Evolutionary conservation across 2,888 invertebrate species (phyloP), one percentile per base, ranked within the genome.

Genomic region (Chrysolina americana): DNA sequence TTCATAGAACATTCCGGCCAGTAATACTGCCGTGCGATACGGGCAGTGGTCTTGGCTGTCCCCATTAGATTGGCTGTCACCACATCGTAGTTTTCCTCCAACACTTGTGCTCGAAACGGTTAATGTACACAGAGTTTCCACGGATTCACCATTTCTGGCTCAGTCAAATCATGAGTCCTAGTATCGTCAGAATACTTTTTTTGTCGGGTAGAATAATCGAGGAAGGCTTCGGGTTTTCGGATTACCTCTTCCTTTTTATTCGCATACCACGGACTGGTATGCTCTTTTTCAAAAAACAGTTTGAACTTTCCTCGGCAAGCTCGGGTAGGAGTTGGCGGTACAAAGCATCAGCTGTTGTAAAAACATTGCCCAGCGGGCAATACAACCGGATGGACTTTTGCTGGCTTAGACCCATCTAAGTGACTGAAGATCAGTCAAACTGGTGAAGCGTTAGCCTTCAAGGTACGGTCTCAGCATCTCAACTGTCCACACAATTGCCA

Each of bases 401-500:
- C 76, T 65, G 5, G 63, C 48, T 2, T 74, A 71, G 15, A 82
- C 73, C 78, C 79, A 80, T 48, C 75, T 70, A 10, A 83, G 66
- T 15, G 74, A 75, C 47, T 80, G 79, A 62, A 83, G 81, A 59
- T 83, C 81, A 10, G 78, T 81, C 2, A 80, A 36, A 0, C 81
- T 85, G 3, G 68, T 73, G 48, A 83, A 83, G 0, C 69, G 48
- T 47, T 79, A 81, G 0, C 79, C 81, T 17, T 70, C 70, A 8
- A 71, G 62, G 15, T 71, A 71, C 10, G 44, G 62, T 68, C 75
- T 56, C 76, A 81, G 77, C 64, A 81, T 83, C 44, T 78, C 64
- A n/a, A n/a, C n/a, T n/a, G n/a, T 6, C 83, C 76, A 13, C 76
- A 80, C 73, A 78, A 0, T 84, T 76, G 2, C 83, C 82, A 82